Evolutionary conservation across 2,888 invertebrate species (phyloP), one percentile per base, ranked within the genome.

Genomic region (Leptopilina drosophilae): DNA sequence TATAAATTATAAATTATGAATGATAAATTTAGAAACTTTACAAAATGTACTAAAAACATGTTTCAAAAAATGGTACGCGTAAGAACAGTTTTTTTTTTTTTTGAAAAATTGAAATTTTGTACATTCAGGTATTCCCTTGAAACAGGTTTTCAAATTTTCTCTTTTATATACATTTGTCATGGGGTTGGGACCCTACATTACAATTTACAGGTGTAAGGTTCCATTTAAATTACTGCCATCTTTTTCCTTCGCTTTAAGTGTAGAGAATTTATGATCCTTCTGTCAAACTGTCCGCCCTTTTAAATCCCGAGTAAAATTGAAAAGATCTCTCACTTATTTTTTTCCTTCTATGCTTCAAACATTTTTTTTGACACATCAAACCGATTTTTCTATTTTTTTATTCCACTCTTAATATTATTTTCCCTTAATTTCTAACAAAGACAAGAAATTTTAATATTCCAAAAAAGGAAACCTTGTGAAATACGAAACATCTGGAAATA

Each of bases 401-500:
- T 20, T 20, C 20, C 20, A 20, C 20, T 20, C 20, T 20, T 20
- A 20, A 1, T 20, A 20, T 20, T 20, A 20, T 20, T 20, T 20
- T 20, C 20, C 20, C 20, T 20, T 20, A 20, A 20, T 20, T 20
- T 20, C 20, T 20, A 20, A 20, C 20, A 20, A 20, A 20, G 20
- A 20, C 20, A 20, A 20, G 20, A 20, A 20, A 20, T 20, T 62
- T 62, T 62, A 9, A 8, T 26, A 20, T 62, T 5, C 20, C 4
- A 9, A 9, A 62, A 20, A 26, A 15, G 42, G 0, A 8, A 20
- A 62, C 62, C 62, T 62, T 62, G 62, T 9, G 1, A 62, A 69
- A 69, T 69, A 5, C 8, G 9, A n/a, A 73, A 73, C 73, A 73
- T 73, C 73, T 73, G 73, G 56, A 59, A 73, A 73, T 56, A 33